Evolutionary conservation across 2,113 vertebrate genomes (phyloP), one percentile per base, ranked within the genome.

Genomic region (Amblyornis subalaris): DNA sequence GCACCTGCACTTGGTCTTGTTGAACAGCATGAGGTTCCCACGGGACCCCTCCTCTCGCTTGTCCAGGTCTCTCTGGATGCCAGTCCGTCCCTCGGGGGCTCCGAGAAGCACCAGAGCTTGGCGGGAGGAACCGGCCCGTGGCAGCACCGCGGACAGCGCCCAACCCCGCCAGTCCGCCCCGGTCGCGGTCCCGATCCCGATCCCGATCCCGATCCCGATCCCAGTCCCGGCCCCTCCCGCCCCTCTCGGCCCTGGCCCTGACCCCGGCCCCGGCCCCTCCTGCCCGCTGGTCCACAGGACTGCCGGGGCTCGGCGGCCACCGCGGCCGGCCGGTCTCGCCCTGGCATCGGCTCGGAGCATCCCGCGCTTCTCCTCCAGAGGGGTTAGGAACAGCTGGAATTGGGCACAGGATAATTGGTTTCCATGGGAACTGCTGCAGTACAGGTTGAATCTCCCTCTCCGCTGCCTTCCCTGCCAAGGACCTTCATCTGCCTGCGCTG

Each of bases 341-440:
- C 36, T 38, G 36, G 36, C 36, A 38, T 38, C 53, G 51, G 93
- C 19, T 64, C 78, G 12, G 91, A 93, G 85, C 92, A 92, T 92
- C 76, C 45, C 36, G 67, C 95, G 96, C 95, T 92, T 88, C 76
- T 51, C 89, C 94, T 94, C 58, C 89, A 75, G 83, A 66, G 33
- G 93, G 86, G 96, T 88, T 96, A 96, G 93, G 95, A 97, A 97
- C 97, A 97, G 97, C 95, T 89, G 97, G 98, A 97, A 98, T 97
- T 97, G 97, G 97, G 97, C 97, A 96, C 62, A 73, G 97, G 98
- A 97, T 97, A 97, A 97, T 96, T 96, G 97, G 98, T 98, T 98
- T 96, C 97, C 88, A 97, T 97, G 97, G 98, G 50, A 98, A 98
- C 97, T 57, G 78, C 98, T 95, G 97, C 98, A 94, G 97, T 93